A percentile compares a stretch with the other conserved stretches of the same genome.
phyloP scores from a whole-genome alignment of 2,888 invertebrate species.

The Melanostoma scalare region DNA sequence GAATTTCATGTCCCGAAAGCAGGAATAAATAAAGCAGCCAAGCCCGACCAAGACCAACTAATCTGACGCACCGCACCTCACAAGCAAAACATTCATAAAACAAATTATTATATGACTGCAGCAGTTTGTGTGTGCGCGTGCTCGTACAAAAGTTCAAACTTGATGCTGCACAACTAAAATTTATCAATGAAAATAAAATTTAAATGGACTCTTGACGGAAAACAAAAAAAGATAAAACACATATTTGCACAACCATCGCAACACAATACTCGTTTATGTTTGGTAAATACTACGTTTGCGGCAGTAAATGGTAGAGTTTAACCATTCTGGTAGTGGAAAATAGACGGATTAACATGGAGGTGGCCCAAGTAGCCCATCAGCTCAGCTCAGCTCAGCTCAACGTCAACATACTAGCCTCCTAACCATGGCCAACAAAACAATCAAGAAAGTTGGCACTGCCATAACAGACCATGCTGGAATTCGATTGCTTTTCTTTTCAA shows the following conservation, averaged over 20 bases:
- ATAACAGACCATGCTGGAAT: conserved; percentile 71
- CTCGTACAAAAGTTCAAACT: conserved; percentile 36
- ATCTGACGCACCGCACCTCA: neutral
- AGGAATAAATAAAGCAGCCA: conserved; percentile 35
- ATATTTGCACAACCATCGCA: conserved; percentile 20
- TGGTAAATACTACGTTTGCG: conserved; percentile 51
- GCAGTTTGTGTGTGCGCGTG: conserved; percentile 21
- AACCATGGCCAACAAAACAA: conserved; percentile 72
- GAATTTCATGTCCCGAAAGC: conserved; percentile 59
- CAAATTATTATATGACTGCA: conserved; percentile 30
- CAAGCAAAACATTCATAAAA: conserved; percentile 34
- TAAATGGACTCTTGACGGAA: conserved; percentile 57
- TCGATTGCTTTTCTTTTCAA: conserved; percentile 73
- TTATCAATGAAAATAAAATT: conserved; percentile 70
- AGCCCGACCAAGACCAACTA: neutral
- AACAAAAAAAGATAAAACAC: conserved; percentile 4
- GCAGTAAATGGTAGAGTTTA: conserved; percentile 55
- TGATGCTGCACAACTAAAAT: conserved; percentile 49
- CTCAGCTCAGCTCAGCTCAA: conserved; percentile 25
- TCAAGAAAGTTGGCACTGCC: conserved; percentile 72
- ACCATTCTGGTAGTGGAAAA: conserved; percentile 55
- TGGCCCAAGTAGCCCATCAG: conserved; percentile 63
- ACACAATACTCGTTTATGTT: conserved; percentile 33
- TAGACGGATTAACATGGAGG: conserved; percentile 71
- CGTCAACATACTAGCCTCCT: conserved; percentile 69